These are phyloP conservation scores for Chrysopilus asiliformis DNA, from an alignment of 2,888 invertebrate genomes.

Conservation along the genomic window DNA sequence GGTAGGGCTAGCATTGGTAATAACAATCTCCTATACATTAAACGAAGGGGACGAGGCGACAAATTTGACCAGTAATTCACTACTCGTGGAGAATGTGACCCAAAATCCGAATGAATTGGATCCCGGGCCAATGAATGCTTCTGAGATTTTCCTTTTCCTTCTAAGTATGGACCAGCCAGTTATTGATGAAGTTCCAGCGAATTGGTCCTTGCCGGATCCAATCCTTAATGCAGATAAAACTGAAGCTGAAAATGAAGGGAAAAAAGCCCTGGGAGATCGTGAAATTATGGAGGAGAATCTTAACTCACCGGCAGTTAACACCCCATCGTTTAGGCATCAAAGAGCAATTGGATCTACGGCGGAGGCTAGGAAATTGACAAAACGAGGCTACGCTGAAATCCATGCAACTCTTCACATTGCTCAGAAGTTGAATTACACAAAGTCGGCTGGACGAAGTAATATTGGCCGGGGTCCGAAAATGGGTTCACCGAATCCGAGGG, in stretches of 20 bases:
- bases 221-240: conserved; percentile 31
- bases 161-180: conserved; percentile 12
- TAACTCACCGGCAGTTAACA: conserved; percentile 38
- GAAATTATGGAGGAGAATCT: conserved; percentile 41
- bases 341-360: conserved; percentile 50
- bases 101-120: not conserved
- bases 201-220: conserved; percentile 14
- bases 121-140: conserved; percentile 7
- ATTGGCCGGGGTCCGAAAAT: conserved; percentile 33
- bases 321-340: conserved; percentile 58
- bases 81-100: not conserved
- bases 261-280: conserved; percentile 42
- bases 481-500: conserved; percentile 21
- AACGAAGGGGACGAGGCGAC: not conserved
- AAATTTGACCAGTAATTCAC: not conserved
- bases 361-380: conserved; percentile 47
- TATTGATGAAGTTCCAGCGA: conserved; percentile 12
- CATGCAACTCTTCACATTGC: conserved; percentile 50
- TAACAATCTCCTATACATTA: conserved; percentile 15
- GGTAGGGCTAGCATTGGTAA: conserved; percentile 15
- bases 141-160: conserved; percentile 7
- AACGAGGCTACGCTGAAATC: conserved; percentile 53
- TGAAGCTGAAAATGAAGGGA: conserved; percentile 42
- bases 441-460: conserved; percentile 25
- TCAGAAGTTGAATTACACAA: conserved; percentile 37